phyloP scores from a whole-genome alignment of 2,113 vertebrate genomes.

The Dicerorhinus sumatrensis region DNA sequence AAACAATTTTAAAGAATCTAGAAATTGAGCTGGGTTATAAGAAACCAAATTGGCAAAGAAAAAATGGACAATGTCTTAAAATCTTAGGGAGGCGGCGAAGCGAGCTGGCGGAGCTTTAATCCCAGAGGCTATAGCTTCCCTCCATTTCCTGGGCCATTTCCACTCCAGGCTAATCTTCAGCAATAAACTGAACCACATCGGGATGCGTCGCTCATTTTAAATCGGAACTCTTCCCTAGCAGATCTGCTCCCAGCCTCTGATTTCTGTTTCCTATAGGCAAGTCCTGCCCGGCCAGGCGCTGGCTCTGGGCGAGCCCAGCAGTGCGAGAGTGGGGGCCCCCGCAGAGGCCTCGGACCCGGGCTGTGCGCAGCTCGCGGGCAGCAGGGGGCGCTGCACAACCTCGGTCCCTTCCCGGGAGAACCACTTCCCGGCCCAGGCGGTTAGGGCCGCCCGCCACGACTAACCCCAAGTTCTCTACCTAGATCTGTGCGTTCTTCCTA shows the following conservation, averaged over 20 bases:
- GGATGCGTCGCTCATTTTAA: neutral
- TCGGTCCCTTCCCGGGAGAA: neutral
- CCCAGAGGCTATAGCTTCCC: neutral
- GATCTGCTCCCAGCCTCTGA: neutral
- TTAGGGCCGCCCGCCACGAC: rapidly evolving
- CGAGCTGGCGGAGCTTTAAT: neutral
- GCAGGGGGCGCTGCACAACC: conserved; percentile 67
- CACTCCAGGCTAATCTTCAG: neutral
- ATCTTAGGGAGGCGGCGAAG: neutral
- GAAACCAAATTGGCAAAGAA: neutral
- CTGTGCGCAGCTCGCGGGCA: neutral
- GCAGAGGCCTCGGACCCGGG: neutral
- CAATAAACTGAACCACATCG: neutral
- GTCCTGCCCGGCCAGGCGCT: neutral
- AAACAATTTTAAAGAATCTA: neutral
- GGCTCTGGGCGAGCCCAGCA: rapidly evolving
- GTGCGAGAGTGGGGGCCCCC: neutral
- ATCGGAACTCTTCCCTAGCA: neutral
- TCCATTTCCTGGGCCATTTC: neutral
- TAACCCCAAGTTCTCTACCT: neutral
- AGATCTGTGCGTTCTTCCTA: neutral
- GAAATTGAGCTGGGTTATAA: neutral
- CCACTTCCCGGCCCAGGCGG: neutral
- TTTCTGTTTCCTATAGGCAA: neutral
- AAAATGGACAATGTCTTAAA: neutral